Base-by-base conservation (phyloP, 2,113 vertebrate species). In the Podocnemis expansa region DNA sequence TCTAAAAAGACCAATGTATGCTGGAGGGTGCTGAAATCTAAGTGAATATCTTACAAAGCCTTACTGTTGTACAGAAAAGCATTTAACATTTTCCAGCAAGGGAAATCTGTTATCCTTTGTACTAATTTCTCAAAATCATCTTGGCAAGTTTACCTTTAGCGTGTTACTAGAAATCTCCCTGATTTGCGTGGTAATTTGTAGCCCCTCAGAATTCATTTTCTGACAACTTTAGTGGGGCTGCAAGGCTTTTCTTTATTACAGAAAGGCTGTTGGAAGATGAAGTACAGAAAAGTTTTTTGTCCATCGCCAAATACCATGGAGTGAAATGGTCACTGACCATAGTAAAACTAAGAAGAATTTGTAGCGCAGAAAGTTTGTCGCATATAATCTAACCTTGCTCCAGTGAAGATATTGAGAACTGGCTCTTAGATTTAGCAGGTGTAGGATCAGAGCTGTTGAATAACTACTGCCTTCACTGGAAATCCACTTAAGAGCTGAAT, bases 371-470 rank as follows among this genome's bases (percentile, higher is more conserved):
- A 14, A 0, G 1, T 29, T 0, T 0, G 0, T 0, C 80, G 31
- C 38, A 56, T 41, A 1, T 2, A 43, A 78, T 54, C 31, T 82
- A 75, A 3, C 17, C 14, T 67, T 51, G 31, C 63, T 67, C 8
- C n/a, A 38, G 52, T 5, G 5, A 58, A n/a, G 52, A 10, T 0
- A 0, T n/a, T 27, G 75, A 43, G 27, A 8, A 19, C 0, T 0
- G 9, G 25, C 56, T 54, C 52, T 49, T 79, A 0, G 0, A 10
- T 90, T 10, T 19, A 25, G 41, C 2, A 29, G 21, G 58, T 79
- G 13, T 8, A 49, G 38, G 54, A 56, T 60, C 25, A 34, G 27
- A 6, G 47, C 10, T 38, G 54, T 0, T 0, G 49, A 4, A 4
- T 34, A 21, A 24, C 55, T 45, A 21, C 34, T 51, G 31, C 47